Evolutionary conservation across 1,140 invertebrate genomes (phyloP), one percentile per base, ranked within the genome.

Genomic region (Hycleus phaleratus): DNA sequence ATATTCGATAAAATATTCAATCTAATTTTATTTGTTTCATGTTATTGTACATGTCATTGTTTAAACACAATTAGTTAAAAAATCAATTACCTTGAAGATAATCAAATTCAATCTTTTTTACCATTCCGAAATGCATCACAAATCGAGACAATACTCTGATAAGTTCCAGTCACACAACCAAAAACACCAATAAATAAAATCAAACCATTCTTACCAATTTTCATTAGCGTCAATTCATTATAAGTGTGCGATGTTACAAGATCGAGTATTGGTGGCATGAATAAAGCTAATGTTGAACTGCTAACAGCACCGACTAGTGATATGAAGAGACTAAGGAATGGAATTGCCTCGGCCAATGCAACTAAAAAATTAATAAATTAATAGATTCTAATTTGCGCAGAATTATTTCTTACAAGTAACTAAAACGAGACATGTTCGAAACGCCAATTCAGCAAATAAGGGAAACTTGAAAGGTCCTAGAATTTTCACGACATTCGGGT

Each of bases 301-400:
- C 88, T 89, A 1, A 95, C 75, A 0, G 94, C 91, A 26, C 94
- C 94, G 62, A 95, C 88, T 42, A 95, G 77, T 0, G 93, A 91
- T 56, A 97, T 96, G 72, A 95, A 87, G 2, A 93, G 75, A 45
- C 92, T 89, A 61, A 97, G 74, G 61, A 90, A 82, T 2, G 90
- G 90, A 48, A 95, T 84, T 1, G 83, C 79, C 24, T 86, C 81
- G 1, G 91, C 91, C 60, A 94, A 70, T 8, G 82, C 69, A 78
- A 91, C 91, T 93, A 92, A 76, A 5, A 81, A 32, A 32, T 32
- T 38, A 53, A 42, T 54, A 3, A 6, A 56, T 49, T 26, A 46
- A 18, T 49, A 32, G 4, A 32, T 32, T 2, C 7, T 32, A 32
- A 32, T 18, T 18, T 18, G 18, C 18, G 18, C 18, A 18, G 18